Evolutionary conservation across 2,113 vertebrate species (phyloP), one percentile per base, ranked within the genome.

Genomic region (Varanus salvator): DNA sequence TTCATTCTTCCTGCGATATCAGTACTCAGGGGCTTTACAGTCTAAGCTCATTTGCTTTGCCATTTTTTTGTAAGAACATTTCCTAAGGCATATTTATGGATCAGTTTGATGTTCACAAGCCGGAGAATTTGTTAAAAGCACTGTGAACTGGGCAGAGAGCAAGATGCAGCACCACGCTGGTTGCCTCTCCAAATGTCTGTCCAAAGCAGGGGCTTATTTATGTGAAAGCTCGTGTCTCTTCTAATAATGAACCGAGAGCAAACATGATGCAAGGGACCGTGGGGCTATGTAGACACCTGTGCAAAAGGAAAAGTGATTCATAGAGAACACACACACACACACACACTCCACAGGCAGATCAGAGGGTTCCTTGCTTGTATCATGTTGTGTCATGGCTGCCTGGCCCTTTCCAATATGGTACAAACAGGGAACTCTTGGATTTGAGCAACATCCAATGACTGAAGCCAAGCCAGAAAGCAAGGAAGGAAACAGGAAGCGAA

Each of bases 31-130:
- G 15, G 75, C 25, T 90, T 91, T 72, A 77, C 15, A 85, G 88
- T 60, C 50, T 76, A 77, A 92, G 25, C 80, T 64, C 25, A 34
- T 94, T 91, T 88, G 75, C 15, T 86, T 86, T 85, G 25, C 77
- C 85, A 92, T 90, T 77, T 64, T 44, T 84, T 93, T 68, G 81
- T 77, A 80, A 50, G 69, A 66, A 57, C 0, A 44, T 93, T 88
- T 95, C 72, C 27, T 88, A 72, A 86, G 86, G 87, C 84, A 34
- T 84, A 90, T 71, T 34, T 89, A 44, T 85, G 75, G 66, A 88
- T 89, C 12, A 68, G 89, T 76, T 38, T 44, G 6, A 52, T 74
- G 90, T 84, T 75, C 14, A 87, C 29, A 76, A 82, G 57, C 74
- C 66, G 0, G 44, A 48, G 9, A 80, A 8, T 25, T 0, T 88